Evolutionary conservation across 2,888 invertebrate genomes (phyloP).

Genomic region (Vannuccia rotundouncinata): DNA sequence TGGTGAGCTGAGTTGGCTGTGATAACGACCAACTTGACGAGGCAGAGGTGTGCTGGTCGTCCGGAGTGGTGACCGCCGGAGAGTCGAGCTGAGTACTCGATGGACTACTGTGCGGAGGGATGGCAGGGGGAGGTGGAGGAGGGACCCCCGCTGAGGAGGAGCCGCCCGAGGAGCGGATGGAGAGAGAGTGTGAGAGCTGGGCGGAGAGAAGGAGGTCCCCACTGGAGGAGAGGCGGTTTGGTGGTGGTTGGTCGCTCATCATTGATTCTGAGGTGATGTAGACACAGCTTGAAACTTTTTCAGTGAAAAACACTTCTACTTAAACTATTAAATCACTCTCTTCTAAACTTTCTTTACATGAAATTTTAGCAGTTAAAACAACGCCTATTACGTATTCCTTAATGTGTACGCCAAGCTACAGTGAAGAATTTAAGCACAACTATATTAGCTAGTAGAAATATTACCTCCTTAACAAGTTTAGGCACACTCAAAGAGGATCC

Average conservation of each 20-base stretch:
- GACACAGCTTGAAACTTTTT: too few species aligned
- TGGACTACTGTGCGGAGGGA: not conserved
- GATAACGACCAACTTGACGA: not conserved
- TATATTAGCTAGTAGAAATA: too few species aligned
- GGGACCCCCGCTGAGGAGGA: not conserved
- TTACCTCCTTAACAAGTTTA: too few species aligned
- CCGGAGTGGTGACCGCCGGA: not conserved
- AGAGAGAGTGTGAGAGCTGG: not conserved
- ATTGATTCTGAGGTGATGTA: not conserved
- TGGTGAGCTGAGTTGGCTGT: not conserved
- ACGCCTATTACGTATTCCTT: too few species aligned
- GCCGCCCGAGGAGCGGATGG: not conserved
- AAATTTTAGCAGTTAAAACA: too few species aligned
- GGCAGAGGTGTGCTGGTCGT: constrained; percentile 1
- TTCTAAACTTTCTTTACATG: too few species aligned
- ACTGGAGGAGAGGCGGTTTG: not conserved
- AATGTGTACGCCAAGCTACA: too few species aligned
- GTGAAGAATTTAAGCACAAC: too few species aligned
- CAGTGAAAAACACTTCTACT: too few species aligned
- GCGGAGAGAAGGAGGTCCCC: not conserved
- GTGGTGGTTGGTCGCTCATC: not conserved
- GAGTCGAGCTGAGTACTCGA: not conserved
- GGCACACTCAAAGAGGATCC: too few species aligned
- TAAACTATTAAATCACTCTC: too few species aligned
- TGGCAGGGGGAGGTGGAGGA: not conserved